These are phyloP conservation scores for Charaxes varanes DNA, from an alignment of 1,140 invertebrate species.

Conservation along the genomic window DNA sequence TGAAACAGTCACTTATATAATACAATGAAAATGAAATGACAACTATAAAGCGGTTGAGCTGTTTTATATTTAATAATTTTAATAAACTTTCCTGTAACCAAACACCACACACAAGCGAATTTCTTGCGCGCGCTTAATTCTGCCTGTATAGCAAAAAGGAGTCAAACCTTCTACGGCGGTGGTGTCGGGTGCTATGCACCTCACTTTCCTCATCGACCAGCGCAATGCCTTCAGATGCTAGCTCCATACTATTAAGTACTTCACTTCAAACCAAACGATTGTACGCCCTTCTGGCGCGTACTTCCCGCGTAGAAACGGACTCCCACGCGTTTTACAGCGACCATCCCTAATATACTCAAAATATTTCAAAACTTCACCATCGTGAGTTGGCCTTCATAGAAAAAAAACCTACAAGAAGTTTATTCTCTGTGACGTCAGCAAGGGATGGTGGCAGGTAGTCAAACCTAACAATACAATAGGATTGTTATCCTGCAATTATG, in stretches of 20 bases:
- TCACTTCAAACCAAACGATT: constrained; percentile 43
- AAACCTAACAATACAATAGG: constrained; percentile 5
- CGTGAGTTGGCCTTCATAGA: constrained; percentile 40
- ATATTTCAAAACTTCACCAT: constrained; percentile 30
- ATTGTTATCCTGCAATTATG: too few species aligned
- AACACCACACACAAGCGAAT: too few species aligned
- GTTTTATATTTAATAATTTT: too few species aligned
- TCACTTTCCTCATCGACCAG: constrained; percentile 53
- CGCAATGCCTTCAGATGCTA: constrained; percentile 32
- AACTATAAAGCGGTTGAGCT: too few species aligned
- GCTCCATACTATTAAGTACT: constrained; percentile 50
- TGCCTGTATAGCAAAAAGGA: constrained; percentile 37
- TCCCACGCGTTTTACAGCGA: constrained; percentile 15
- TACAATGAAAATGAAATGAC: too few species aligned
- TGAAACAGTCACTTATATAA: too few species aligned
- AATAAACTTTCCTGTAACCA: too few species aligned
- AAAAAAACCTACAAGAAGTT: constrained; percentile 34
- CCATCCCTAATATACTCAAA: constrained; percentile 27
- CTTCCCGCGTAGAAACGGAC: constrained; percentile 59
- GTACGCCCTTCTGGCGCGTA: constrained; percentile 18
- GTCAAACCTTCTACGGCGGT: constrained; percentile 59
- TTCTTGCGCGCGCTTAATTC: too few species aligned
- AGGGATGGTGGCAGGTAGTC: constrained; percentile 17
- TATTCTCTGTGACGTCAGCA: constrained; percentile 20
- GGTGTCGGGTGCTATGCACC: constrained; percentile 51